Evolutionary conservation across 2,113 vertebrate species (phyloP), one percentile per base, ranked within the genome.

Genomic region (Actenoides lindsayi): DNA sequence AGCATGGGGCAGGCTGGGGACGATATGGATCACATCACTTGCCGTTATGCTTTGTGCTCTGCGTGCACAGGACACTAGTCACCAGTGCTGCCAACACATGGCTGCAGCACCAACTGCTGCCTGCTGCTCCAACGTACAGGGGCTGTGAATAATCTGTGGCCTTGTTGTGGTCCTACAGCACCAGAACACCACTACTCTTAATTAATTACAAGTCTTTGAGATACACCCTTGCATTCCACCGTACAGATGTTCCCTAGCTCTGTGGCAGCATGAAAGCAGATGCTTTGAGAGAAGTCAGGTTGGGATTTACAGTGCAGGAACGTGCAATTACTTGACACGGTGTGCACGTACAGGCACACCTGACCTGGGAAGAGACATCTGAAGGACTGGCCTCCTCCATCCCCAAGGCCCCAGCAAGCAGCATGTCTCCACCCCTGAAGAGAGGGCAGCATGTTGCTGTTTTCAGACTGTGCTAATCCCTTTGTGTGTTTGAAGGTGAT

Each of bases 391-490:
- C 12, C 42, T 46, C 35, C 63, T 64, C 67, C 78, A 19, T 39
- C 28, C 42, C 63, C 59, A 10, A 8, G 82, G 82, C 41, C 67
- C 6, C 90, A 60, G 33, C 82, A 87, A 77, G 84, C 65, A 80
- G 63, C n/a, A 5, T 11, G 30, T 60, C 67, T 25, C 56, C 39
- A 57, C 33, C 79, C 78, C 37, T 14, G 53, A 60, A 11, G 44
- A 42, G 57, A 63, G 46, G 77, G 67, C 82, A 83, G 63, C 39
- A 1, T 65, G 67, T 24, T 64, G 83, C 84, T 65, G 48, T 16
- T 73, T 42, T 24, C 84, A 87, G 53, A 8, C 84, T 30, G 81
- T 13, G 48, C 73, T 94, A 91, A 96, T 93, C 91, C 74, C 84
- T 82, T 39, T 3, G 3, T 25, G 71, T 21, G 85, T 67, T 92